A percentile compares a stretch with the other conserved stretches of the same genome.
Evolutionary conservation across 1,140 invertebrate genomes (phyloP).

Genomic region (Antheraea pernyi): DNA sequence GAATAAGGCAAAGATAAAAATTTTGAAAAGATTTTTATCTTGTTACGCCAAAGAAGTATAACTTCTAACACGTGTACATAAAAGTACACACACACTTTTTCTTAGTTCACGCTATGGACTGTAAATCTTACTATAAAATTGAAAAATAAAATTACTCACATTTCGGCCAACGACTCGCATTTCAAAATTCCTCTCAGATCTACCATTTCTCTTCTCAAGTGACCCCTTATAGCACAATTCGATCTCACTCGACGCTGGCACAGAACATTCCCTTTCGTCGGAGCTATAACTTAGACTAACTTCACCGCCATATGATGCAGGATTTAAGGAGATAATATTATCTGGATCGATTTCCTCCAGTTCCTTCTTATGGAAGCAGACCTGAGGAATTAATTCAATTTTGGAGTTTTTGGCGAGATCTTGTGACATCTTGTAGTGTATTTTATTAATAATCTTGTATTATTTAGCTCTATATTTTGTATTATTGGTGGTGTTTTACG

Average conservation of each 20-base stretch:
- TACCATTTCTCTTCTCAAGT: conserved; percentile 35
- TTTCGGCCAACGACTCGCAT: conserved; percentile 42
- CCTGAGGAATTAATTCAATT: conserved; percentile 19
- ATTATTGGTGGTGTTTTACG: no score
- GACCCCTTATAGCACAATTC: conserved; percentile 40
- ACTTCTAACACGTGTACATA: no score
- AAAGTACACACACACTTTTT: no score
- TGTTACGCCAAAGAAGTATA: no score
- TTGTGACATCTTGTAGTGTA: no score
- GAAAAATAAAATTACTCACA: conserved; percentile 20
- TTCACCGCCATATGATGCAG: conserved; percentile 45
- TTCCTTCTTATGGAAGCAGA: conserved; percentile 47
- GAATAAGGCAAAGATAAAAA: no score
- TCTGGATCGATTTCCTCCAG: conserved; percentile 42
- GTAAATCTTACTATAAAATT: no score
- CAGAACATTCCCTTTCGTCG: conserved; percentile 26
- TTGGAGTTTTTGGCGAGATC: no score
- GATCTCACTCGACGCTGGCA: conserved; percentile 31
- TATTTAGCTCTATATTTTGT: no score
- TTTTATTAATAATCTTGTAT: neutral
- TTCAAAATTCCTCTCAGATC: conserved; percentile 45
- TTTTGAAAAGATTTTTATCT: no score
- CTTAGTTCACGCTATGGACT: no score
- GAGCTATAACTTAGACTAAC: conserved; percentile 32
- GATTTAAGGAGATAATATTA: conserved; percentile 43